Conservation (phyloP, 2,113 vertebrate species). For the Hassar affinis region DNA sequence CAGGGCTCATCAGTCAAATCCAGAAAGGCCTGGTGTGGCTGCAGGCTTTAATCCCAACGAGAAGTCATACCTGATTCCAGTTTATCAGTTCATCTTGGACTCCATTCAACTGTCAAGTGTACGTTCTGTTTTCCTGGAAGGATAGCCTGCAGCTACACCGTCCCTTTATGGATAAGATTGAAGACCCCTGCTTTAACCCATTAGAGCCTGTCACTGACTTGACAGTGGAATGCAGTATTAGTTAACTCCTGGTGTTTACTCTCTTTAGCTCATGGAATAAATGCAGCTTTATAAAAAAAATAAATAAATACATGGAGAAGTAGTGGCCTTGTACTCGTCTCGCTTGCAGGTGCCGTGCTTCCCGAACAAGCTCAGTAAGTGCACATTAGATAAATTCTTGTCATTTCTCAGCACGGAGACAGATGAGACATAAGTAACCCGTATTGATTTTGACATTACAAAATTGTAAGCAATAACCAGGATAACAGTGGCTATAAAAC, state of each 20-base stretch:
- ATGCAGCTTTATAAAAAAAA: neutral
- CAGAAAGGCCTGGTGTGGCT: neutral
- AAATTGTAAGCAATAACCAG: slow-evolving; percentile 55
- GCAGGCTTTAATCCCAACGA: neutral
- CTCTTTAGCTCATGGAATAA: neutral
- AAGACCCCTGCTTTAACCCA: neutral
- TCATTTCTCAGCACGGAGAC: slow-evolving; percentile 32
- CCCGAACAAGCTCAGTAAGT: slow-evolving; percentile 29
- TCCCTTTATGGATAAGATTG: neutral
- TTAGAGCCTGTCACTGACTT: neutral
- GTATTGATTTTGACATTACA: slow-evolving; percentile 57
- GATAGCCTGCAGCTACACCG: neutral
- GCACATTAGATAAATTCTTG: slow-evolving; percentile 41
- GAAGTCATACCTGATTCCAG: neutral
- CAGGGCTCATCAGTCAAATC: neutral
- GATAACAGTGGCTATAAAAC: slow-evolving; percentile 53
- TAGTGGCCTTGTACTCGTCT: neutral
- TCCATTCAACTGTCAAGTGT: neutral
- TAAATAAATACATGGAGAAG: neutral
- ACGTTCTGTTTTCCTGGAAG: neutral
- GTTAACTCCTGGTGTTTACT: neutral
- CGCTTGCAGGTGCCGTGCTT: neutral
- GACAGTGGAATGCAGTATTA: neutral
- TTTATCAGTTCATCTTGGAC: neutral
- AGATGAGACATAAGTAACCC: slow-evolving; percentile 48